These are phyloP conservation scores for Trogon surrucura DNA, from an alignment of 2,113 vertebrate genomes.

Conservation along the genomic window DNA sequence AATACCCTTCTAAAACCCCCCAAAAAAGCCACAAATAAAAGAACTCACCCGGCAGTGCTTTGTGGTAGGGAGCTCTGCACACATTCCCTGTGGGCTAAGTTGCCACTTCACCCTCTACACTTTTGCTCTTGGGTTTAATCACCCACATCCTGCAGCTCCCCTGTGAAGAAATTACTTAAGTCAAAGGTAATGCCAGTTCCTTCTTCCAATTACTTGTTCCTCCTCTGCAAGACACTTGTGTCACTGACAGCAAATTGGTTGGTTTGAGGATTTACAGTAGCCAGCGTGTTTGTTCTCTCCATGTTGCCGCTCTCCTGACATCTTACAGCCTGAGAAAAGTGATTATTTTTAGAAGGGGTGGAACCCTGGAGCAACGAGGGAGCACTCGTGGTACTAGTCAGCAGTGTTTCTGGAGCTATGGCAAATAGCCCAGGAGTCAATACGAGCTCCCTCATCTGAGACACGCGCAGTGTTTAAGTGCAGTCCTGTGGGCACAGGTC, in stretches of 20 bases:
- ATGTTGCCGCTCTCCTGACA: not conserved
- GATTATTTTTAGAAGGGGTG: not conserved
- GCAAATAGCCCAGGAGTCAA: not conserved
- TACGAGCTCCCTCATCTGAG: not conserved
- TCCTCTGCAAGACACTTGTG: not conserved
- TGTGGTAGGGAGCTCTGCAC: fast-evolving
- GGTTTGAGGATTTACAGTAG: slow-evolving; percentile 34
- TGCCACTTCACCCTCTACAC: not conserved
- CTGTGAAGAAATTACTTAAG: not conserved
- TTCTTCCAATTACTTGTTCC: not conserved
- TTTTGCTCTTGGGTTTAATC: not conserved
- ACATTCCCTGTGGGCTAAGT: not conserved
- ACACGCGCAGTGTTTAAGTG: not conserved
- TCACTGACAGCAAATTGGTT: not conserved
- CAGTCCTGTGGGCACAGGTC: not conserved
- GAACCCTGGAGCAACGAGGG: not conserved
- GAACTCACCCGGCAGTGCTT: not conserved
- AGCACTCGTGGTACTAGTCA: not conserved
- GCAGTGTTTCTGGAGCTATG: not conserved
- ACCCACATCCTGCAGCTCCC: not conserved
- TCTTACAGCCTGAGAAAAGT: not conserved
- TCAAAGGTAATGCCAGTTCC: not conserved
- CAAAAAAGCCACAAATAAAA: not conserved
- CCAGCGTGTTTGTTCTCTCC: not conserved
- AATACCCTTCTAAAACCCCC: not conserved